Evolutionary conservation across 2,888 invertebrate genomes (phyloP), one percentile per base, ranked within the genome.

Genomic region (Subacronicta megacephala): DNA sequence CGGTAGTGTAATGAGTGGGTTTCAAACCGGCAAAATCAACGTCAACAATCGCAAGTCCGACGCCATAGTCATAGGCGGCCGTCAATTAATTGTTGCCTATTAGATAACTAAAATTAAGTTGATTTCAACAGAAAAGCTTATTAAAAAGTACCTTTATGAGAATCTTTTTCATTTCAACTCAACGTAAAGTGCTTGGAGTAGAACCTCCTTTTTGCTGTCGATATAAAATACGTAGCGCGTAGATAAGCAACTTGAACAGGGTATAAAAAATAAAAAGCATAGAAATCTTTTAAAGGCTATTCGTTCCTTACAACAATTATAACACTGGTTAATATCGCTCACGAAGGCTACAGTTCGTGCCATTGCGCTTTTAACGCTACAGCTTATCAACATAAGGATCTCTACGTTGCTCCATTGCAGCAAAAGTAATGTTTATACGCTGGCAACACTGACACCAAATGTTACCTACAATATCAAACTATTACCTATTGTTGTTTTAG

Each of bases 341-440:
- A 70, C 67, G 77, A 69, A 74, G 55, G 59, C 45, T 17, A 43
- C 31, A 55, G 62, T 76, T 74, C 79, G 76, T 77, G 79, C 72
- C 50, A 54, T 77, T 80, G 81, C 66, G 81, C 80, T 78, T 80
- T 80, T 78, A 80, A 60, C 70, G 79, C 73, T 55, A 51, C 31
- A 49, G 45, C 63, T 72, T 79, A 79, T 80, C 79, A 54, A 41
- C 56, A 64, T 26, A 18, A n/a, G 46, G 50, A 73, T 72, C 70
- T 69, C 57, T 43, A 55, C 52, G 55, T 68, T 50, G 23, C 49
- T 38, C 43, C 42, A 66, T 57, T 73, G 70, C 77, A 70, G 74
- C 74, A 70, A 76, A 75, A 69, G 40, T 60, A 69, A 69, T 62
- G 60, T 75, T 69, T 75, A 69, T 69, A 46, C 51, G 45, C 46